These are phyloP conservation scores for Hozukius guyotensis DNA, from an alignment of 2,797 vertebrate species.

Conservation along the genomic window DNA sequence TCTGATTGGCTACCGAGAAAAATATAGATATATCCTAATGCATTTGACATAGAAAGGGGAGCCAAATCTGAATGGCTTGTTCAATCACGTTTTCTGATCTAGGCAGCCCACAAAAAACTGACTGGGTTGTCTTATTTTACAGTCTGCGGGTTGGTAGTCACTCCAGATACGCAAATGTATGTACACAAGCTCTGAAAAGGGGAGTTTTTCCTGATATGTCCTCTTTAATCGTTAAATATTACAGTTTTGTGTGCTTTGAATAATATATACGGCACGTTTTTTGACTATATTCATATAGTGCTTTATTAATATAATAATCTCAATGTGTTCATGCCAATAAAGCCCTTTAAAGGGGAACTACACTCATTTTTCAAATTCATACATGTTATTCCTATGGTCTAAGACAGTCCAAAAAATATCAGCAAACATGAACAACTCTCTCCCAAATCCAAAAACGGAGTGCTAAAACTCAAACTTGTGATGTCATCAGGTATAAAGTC, in stretches of 20 bases:
- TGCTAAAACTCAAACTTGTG: not conserved
- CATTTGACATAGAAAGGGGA: too few species aligned
- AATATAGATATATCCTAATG: too few species aligned
- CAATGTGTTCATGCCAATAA: not conserved
- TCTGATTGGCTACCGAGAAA: too few species aligned
- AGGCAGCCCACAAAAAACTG: too few species aligned
- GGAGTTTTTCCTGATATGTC: not conserved
- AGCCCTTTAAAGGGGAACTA: not conserved
- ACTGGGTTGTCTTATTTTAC: too few species aligned
- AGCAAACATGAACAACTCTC: too few species aligned
- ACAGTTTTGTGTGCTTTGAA: not conserved
- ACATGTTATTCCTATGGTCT: too few species aligned
- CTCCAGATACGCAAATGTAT: not conserved
- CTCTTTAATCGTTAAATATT: not conserved
- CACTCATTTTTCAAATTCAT: not conserved
- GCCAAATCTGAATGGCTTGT: too few species aligned
- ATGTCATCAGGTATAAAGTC: too few species aligned
- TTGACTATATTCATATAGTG: not conserved
- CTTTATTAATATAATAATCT: not conserved
- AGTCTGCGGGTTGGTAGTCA: too few species aligned
- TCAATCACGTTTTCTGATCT: too few species aligned
- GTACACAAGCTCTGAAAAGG: not conserved
- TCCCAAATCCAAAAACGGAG: not conserved
- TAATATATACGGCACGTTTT: not conserved
- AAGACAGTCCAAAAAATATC: too few species aligned